These are phyloP conservation scores for Fregetta grallaria DNA, from an alignment of 2,113 vertebrate species.

Conservation along the genomic window DNA sequence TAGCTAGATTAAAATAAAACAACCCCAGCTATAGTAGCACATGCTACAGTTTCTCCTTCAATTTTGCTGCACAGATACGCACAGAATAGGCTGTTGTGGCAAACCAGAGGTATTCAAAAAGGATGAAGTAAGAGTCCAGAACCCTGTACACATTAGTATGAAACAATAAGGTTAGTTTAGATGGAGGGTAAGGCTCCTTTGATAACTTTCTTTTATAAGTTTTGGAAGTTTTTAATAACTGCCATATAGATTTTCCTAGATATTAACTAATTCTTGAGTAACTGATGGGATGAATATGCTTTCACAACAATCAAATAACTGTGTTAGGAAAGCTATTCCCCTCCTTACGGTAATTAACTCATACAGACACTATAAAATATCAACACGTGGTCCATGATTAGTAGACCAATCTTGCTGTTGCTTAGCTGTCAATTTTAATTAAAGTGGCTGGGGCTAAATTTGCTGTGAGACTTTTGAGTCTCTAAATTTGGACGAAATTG, in stretches of 20 bases:
- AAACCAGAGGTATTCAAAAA: background rate
- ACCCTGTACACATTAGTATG: background rate
- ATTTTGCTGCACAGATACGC: background rate
- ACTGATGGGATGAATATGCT: background rate
- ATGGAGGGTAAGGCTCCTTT: background rate
- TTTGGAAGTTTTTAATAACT: background rate
- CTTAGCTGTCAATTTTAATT: background rate
- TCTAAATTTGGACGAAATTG: background rate
- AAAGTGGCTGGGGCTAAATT: background rate
- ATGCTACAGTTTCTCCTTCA: background rate
- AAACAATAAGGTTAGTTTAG: background rate
- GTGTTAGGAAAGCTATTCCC: background rate
- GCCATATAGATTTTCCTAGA: background rate
- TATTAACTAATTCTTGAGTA: background rate
- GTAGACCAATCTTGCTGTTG: background rate
- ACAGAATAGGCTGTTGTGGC: background rate
- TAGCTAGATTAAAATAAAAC: background rate
- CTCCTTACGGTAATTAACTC: background rate
- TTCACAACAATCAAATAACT: background rate
- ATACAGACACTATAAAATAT: background rate
- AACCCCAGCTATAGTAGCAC: background rate
- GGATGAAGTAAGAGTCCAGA: background rate
- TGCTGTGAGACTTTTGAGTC: background rate
- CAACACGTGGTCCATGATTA: accelerated
- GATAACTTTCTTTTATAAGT: background rate